These are phyloP conservation scores for Gobionotothen gibberifrons DNA, from an alignment of 2,797 vertebrate genomes.

Conservation along the genomic window DNA sequence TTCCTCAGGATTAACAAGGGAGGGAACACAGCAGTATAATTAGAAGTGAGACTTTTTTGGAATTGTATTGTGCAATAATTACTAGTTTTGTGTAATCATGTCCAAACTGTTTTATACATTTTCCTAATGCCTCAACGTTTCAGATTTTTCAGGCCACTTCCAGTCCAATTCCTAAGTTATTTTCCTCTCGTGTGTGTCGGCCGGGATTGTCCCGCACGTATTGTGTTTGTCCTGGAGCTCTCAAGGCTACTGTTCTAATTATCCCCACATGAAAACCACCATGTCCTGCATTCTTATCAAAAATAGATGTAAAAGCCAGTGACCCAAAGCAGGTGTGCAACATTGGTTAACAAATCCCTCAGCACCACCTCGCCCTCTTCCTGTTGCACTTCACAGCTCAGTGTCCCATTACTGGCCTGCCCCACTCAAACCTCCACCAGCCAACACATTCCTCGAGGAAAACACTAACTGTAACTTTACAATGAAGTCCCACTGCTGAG, in stretches of 20 bases:
- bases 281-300: slow-evolving; percentile 75
- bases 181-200: slow-evolving; percentile 18
- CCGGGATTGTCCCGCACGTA: slow-evolving; percentile 58
- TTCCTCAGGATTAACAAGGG: neutral
- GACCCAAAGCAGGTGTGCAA: slow-evolving; percentile 69
- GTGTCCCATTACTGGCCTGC: slow-evolving; percentile 1
- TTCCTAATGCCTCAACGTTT: too few species aligned
- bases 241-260: slow-evolving; percentile 70
- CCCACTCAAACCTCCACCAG: slow-evolving; percentile 23
- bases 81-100: too few species aligned
- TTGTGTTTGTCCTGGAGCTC: slow-evolving; percentile 67
- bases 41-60: neutral
- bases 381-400: slow-evolving; percentile 24
- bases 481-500: neutral
- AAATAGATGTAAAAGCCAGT: slow-evolving; percentile 66
- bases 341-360: slow-evolving; percentile 43
- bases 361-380: slow-evolving; percentile 12
- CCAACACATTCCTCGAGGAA: slow-evolving; percentile 19
- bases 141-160: too few species aligned
- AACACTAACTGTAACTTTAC: slow-evolving; percentile 4
- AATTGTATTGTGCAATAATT: too few species aligned
- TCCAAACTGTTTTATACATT: too few species aligned
- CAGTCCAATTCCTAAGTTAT: neutral
- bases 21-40: neutral
- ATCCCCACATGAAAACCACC: slow-evolving; percentile 74